These are phyloP conservation scores for Regulus satrapa DNA, from an alignment of 2,113 vertebrate species.

Conservation along the genomic window DNA sequence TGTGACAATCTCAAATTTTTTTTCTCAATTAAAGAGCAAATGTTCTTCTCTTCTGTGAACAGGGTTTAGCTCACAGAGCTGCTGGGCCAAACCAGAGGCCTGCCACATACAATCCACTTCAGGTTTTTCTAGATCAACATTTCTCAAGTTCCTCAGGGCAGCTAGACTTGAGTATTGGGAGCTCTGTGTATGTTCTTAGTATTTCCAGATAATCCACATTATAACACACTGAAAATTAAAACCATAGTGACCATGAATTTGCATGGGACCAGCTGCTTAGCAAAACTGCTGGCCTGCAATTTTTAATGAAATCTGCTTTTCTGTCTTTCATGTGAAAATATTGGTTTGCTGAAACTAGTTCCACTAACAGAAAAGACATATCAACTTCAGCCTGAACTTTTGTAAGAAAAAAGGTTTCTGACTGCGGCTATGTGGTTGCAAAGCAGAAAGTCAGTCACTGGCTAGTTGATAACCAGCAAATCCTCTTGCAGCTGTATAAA, in stretches of 20 bases:
- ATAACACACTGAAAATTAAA: background rate
- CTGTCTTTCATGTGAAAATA: background rate
- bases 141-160: background rate
- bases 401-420: background rate
- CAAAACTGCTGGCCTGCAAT: background rate
- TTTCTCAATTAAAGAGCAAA: slow-evolving; percentile 7
- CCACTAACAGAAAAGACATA: background rate
- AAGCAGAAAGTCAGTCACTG: background rate
- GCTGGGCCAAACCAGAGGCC: background rate
- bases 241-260: background rate
- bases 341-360: background rate
- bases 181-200: background rate
- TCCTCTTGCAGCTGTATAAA: background rate
- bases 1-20: slow-evolving; percentile 28
- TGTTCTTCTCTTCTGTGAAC: background rate
- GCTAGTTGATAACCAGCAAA: background rate
- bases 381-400: background rate
- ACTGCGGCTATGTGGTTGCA: background rate
- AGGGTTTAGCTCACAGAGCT: background rate
- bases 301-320: background rate
- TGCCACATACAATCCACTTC: background rate
- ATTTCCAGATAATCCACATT: background rate
- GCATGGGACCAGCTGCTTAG: background rate
- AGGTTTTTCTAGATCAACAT: background rate
- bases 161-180: background rate